These are phyloP conservation scores for Gambusia holbrooki DNA, from an alignment of 2,113 vertebrate species.

Conservation along the genomic window DNA sequence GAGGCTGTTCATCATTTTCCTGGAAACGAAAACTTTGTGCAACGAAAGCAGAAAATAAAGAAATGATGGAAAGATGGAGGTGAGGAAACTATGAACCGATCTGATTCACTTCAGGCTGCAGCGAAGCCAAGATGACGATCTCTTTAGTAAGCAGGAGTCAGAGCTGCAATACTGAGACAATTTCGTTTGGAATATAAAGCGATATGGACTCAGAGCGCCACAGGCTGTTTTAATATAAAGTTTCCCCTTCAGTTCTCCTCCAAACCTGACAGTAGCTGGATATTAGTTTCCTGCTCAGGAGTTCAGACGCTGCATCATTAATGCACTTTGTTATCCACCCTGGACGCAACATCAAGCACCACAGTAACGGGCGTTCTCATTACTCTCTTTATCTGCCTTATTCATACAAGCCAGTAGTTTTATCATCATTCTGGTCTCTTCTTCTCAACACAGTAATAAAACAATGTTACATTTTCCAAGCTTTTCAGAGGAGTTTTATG, in stretches of 20 bases:
- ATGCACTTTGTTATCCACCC: slow-evolving; percentile 59
- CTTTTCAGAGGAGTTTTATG: neutral
- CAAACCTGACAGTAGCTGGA: slow-evolving; percentile 52
- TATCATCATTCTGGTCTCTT: neutral
- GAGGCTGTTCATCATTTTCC: too few relatives aligned
- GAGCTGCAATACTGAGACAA: slow-evolving; percentile 48
- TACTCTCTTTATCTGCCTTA: slow-evolving; percentile 13
- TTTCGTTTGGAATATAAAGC: slow-evolving; percentile 48
- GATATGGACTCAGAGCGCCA: slow-evolving; percentile 38
- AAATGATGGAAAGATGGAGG: neutral
- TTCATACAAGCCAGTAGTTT: slow-evolving; percentile 8
- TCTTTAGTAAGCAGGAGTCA: slow-evolving; percentile 54
- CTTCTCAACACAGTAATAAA: neutral
- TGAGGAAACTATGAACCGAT: neutral
- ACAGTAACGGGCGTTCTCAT: slow-evolving; percentile 15
- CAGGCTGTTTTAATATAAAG: slow-evolving; percentile 67
- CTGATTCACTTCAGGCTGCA: neutral
- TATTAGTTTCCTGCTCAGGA: slow-evolving; percentile 64
- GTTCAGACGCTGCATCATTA: slow-evolving; percentile 63
- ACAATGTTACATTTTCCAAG: neutral
- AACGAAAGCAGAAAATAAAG: neutral
- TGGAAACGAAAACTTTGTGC: too few relatives aligned
- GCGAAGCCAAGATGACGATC: slow-evolving; percentile 2
- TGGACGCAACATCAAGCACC: slow-evolving; percentile 10
- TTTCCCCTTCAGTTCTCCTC: slow-evolving; percentile 65